Percentiles rank a stretch among this genome's conserved stretches.
These are phyloP conservation scores for Bubo scandiacus DNA, from an alignment of 2,113 vertebrate genomes.

Conservation along the genomic window DNA sequence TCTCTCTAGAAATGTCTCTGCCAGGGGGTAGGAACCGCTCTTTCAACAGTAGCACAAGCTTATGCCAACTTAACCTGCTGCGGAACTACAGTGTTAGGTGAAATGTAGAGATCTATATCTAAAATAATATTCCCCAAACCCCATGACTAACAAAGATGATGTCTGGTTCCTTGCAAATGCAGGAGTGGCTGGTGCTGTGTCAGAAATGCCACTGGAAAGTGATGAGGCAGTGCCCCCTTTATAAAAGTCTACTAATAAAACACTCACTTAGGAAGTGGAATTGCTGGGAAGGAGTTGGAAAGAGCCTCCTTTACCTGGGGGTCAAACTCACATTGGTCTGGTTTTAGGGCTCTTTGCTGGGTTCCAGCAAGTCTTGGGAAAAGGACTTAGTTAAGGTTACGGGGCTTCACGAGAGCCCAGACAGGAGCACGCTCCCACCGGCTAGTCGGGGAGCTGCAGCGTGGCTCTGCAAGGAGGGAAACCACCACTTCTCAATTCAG, in stretches of 20 bases:
- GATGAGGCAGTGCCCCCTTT: background rate
- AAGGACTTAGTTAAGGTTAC: background rate
- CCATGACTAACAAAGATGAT: background rate
- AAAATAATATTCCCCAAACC: background rate
- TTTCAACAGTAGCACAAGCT: background rate
- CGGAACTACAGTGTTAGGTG: background rate
- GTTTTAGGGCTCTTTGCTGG: background rate
- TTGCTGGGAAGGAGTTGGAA: background rate
- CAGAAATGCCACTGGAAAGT: background rate
- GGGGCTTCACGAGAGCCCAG: background rate
- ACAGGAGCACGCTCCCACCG: rapidly evolving
- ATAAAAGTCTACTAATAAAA: background rate
- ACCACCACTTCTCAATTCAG: background rate
- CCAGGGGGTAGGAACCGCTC: background rate
- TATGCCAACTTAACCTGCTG: background rate
- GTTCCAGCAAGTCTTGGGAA: background rate
- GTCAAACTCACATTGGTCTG: background rate
- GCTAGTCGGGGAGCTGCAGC: background rate
- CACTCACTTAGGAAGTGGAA: background rate
- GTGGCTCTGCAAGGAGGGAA: background rate
- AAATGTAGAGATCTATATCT: background rate
- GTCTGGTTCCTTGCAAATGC: background rate
- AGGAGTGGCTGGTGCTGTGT: background rate
- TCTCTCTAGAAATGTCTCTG: background rate
- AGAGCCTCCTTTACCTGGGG: background rate